phyloP scores from a whole-genome alignment of 2,888 invertebrate genomes.

The Cistogaster globosa region DNA sequence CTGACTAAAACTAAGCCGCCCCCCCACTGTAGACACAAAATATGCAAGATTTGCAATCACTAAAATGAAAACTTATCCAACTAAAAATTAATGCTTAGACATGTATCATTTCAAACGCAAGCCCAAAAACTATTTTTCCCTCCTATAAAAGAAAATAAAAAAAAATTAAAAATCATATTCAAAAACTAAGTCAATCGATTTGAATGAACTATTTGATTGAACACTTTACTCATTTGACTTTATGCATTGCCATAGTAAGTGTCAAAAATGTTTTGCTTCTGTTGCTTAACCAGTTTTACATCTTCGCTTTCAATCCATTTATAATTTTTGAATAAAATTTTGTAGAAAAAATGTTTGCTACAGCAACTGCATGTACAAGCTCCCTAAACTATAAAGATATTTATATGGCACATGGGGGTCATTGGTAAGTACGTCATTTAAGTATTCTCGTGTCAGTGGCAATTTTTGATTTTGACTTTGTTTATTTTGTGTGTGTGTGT shows the following conservation, averaged over 20 bases:
- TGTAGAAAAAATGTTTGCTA: background rate
- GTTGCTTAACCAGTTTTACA: background rate
- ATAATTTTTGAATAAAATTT: background rate
- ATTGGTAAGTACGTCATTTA: conserved; percentile 12
- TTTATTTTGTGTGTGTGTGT: no score
- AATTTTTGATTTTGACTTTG: conserved; percentile 7
- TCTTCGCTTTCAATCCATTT: background rate
- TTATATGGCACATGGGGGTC: conserved; percentile 17
- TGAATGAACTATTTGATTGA: conserved; percentile 53
- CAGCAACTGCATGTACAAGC: background rate
- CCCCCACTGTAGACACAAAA: no score
- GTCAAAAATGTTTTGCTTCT: conserved; percentile 2
- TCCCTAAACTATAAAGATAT: conserved; percentile 21
- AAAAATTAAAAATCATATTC: background rate
- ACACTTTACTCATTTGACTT: conserved; percentile 28
- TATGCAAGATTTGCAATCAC: no score
- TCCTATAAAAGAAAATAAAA: background rate
- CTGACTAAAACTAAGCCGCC: no score
- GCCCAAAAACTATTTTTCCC: background rate
- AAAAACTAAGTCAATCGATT: conserved; percentile 48
- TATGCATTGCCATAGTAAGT: conserved; percentile 3
- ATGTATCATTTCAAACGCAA: no score
- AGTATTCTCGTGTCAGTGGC: conserved; percentile 8
- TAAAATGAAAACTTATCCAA: no score
- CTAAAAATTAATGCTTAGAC: no score